Evolutionary conservation across 2,113 vertebrate genomes (phyloP).

Genomic region (Sinocyclocheilus anophthalmus): DNA sequence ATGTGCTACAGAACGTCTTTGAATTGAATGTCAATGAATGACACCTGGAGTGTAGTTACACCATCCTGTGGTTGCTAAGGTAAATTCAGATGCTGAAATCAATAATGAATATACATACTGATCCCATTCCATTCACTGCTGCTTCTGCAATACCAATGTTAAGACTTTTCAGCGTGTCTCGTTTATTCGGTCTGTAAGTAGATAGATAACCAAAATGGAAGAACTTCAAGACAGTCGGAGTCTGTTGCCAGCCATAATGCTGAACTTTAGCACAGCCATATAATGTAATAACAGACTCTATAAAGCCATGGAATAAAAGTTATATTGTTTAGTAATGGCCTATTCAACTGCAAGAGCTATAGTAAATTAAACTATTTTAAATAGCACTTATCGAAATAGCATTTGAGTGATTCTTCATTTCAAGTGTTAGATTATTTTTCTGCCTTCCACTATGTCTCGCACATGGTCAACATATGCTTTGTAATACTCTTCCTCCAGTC

Average conservation of each 20-base stretch:
- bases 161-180: not conserved
- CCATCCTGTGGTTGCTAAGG: not conserved
- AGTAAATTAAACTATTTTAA: not conserved
- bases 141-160: not conserved
- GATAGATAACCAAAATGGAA: conserved; percentile 8
- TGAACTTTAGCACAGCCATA: not conserved
- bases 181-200: not conserved
- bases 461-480: too few relatives aligned
- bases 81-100: conserved; percentile 39
- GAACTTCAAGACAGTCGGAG: not conserved
- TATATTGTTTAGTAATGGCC: not conserved
- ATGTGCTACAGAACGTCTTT: not conserved
- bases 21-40: conserved; percentile 14
- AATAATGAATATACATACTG: conserved; percentile 18
- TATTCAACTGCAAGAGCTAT: not conserved
- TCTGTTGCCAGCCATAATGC: not conserved
- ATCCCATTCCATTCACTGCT: not conserved
- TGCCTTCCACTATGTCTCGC: not conserved
- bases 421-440: not conserved
- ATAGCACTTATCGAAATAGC: not conserved
- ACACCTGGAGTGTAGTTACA: conserved; percentile 4
- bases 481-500: too few relatives aligned
- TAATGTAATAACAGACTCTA: not conserved
- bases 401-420: not conserved
- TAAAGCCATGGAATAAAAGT: not conserved